Conservation (phyloP, 1,140 invertebrate genomes). For the Brachionus rubens region DNA sequence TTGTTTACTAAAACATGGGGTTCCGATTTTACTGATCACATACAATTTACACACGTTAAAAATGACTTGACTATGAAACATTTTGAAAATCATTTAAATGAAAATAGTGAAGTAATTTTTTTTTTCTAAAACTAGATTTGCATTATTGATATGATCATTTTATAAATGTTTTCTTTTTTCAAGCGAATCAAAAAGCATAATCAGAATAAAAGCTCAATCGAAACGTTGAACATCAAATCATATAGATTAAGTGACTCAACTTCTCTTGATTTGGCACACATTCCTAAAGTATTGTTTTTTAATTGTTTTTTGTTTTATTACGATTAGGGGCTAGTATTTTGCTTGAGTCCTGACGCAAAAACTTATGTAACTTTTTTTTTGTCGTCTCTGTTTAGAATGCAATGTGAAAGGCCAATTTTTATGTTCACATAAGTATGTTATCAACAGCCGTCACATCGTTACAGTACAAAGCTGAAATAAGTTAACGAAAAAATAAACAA, state of each 20-base stretch:
- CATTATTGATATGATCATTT: not conserved
- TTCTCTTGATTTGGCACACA: conserved; percentile 66
- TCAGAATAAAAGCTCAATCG: conserved; percentile 52
- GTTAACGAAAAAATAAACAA: too few species aligned
- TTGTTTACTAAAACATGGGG: conserved; percentile 98
- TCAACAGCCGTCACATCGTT: too few species aligned
- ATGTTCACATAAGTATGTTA: too few species aligned
- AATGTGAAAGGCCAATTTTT: too few species aligned
- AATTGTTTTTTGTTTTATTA: not conserved
- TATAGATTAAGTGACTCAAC: conserved; percentile 57
- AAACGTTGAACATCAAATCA: conserved; percentile 36
- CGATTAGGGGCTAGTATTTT: too few species aligned
- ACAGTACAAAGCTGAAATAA: too few species aligned
- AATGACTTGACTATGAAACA: conserved; percentile 50
- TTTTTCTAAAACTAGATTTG: not conserved
- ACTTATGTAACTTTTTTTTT: too few species aligned
- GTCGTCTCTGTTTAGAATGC: too few species aligned
- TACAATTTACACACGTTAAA: conserved; percentile 47
- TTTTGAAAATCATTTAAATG: conserved; percentile 74
- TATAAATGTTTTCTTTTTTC: too few species aligned
- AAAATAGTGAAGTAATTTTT: conserved; percentile 65
- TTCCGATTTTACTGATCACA: conserved; percentile 76
- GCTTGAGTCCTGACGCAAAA: too few species aligned
- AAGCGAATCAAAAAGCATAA: conserved; percentile 50
- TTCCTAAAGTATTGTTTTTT: conserved; percentile 68